Evolutionary conservation across 2,888 invertebrate species (phyloP).

Genomic region (Tanytarsus gracilentus): DNA sequence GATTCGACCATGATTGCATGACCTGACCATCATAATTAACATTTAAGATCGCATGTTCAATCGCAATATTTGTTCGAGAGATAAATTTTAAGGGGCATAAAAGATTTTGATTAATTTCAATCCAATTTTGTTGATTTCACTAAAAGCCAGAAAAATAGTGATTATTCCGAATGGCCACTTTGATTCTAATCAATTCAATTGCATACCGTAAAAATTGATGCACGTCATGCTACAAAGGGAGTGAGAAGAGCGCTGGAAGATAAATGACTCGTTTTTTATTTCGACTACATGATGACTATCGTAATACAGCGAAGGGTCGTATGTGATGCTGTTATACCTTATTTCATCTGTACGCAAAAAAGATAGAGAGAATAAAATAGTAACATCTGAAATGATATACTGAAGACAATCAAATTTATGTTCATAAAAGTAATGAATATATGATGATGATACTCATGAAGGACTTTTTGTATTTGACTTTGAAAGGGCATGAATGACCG

Average conservation of each 20-base stretch:
- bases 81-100: background rate
- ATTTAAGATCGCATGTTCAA: conserved; percentile 12
- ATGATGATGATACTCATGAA: conserved; percentile 4
- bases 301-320: background rate
- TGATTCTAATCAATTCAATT: conserved; percentile 23
- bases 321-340: background rate
- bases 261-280: conserved; percentile 4
- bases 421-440: conserved; percentile 21
- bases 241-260: background rate
- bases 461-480: background rate
- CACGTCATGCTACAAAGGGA: background rate
- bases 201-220: background rate
- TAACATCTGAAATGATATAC: background rate
- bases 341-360: background rate
- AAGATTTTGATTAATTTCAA: background rate
- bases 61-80: background rate
- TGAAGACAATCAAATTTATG: background rate
- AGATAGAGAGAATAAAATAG: background rate
- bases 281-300: background rate
- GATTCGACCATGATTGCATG: conserved; percentile 19
- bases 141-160: background rate
- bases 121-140: background rate
- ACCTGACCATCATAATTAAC: conserved; percentile 27
- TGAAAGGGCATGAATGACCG: too few relatives aligned
- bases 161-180: background rate